Evolutionary conservation across 2,888 invertebrate genomes (phyloP), one percentile per base, ranked within the genome.

Genomic region (Oxycera nigricornis): DNA sequence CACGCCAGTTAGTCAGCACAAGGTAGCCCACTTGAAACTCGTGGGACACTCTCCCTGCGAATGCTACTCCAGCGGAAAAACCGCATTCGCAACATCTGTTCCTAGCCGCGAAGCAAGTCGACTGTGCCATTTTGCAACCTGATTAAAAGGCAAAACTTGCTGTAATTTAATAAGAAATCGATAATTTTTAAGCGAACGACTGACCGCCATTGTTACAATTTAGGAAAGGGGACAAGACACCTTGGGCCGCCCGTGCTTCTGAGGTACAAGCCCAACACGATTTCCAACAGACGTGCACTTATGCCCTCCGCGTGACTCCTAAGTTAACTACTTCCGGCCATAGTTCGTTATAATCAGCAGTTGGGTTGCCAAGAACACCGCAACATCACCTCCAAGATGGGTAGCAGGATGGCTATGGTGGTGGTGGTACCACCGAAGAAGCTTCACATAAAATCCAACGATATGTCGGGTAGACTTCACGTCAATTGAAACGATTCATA

Each of bases 241-340:
- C 17, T 55, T 55, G 22, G 3, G 2, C n/a, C n/a, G n/a, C n/a
- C n/a, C n/a, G n/a, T n/a, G n/a, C n/a, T n/a, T n/a, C n/a, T n/a
- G n/a, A n/a, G n/a, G n/a, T n/a, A 55, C 2, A 11, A 24, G 28
- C 26, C 59, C 2, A 30, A 59, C 46, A 14, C 24, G 39, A n/a
- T 35, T 35, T 4, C 7, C 24, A 35, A 11, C 3, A 22, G n/a
- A 14, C 35, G 7, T 62, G 62, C 26, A 62, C 31, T 39, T 35
- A 62, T 35, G 39, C 50, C 20, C 50, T 28, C 41, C 28, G 68
- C 20, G 50, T 50, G 68, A 28, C 22, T 68, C 50, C 28, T 1
- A 52, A 68, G 67, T 67, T 68, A 68, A 68, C 68, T 68, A 52
- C 68, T 68, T 68, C 68, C 68, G 68, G 68, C 39, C 39, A 24